Base-by-base conservation (phyloP, 2,888 invertebrate species). In the Melanotus villosus region DNA sequence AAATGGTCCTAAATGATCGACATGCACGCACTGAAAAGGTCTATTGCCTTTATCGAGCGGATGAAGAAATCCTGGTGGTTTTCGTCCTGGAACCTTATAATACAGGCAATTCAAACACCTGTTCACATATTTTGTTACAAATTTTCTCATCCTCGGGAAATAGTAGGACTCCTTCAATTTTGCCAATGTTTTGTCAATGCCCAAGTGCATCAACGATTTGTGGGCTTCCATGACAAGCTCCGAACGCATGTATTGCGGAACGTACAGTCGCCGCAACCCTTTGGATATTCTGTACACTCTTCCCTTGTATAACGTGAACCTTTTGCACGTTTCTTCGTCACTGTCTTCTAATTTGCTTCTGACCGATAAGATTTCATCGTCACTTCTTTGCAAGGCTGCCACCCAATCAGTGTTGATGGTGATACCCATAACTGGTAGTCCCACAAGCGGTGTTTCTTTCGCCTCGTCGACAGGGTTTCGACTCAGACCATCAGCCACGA, bases 1-100 rank as follows among this genome's bases (percentile, higher is more conserved):
- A 68, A 84, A 84, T 7, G 82, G 83, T 0, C 83, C 83, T 5
- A 84, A 65, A 67, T 85, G 84, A 70, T 85, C 84, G 0, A 84
- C 50, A 67, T 84, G 83, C 10, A 85, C 19, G 0, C 81, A 83
- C 56, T 84, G 80, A 43, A 85, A 84, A 0, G 83, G 82, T 1
- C 77, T 73, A 1, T 74, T 67, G 6, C 79, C 74, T 68, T 84
- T 84, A 5, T 79, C 78, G 9, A 85, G 84, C 0, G 81, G 78
- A 54, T 75, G 68, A n/a, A 80, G 34, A 26, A 71, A 67, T 0
- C 77, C 80, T 23, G 72, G 5, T 64, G 73, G 0, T 77, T 50
- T 16, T 0, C 80, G 65, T 74, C 64, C 34, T 9, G 66, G 68
- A 0, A 75, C 75, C 58, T 80, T 81, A 1, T 78, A 76, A 68